Base-by-base conservation (phyloP, 2,113 vertebrate species). In the Brachypodius melanocephalos region DNA sequence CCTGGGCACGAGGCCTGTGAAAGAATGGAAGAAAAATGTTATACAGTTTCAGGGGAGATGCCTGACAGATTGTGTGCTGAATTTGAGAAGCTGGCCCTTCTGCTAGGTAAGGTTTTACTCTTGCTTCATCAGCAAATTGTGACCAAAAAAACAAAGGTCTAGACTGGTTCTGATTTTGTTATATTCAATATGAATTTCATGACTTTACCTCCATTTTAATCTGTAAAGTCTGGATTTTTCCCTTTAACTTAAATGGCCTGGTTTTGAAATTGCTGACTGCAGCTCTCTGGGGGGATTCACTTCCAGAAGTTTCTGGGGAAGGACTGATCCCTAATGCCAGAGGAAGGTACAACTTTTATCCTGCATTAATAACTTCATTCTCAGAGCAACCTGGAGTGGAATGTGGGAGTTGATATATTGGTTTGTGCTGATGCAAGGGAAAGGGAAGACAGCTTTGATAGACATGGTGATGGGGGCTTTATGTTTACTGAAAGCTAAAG, bases 251-350 rank as follows among this genome's bases (percentile, higher is more conserved):
- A 62, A 86, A 57, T 43, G 13, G 43, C 14, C 49, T 7, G 2
- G 5, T 76, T 95, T 91, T 66, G 43, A 85, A 93, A 85, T 54
- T 74, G 81, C 71, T 96, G 87, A 88, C 34, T 88, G 38, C 34
- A 76, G 31, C 29, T 79, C 12, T 62, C 67, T 34, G 26, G 26
- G 12, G 6, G 3, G 42, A 10, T 81, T 92, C 68, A 12, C 31
- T 85, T 78, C 22, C 74, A 91, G 73, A 86, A 73, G 42, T 32
- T 85, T 66, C 63, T 40, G 16, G 31, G 66, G 26, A 45, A 12
- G 48, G 49, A 59, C 43, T 21, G 32, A 34, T 29, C 54, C 59
- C 38, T 86, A 54, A 69, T 36, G 36, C 83, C 31, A 45, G 42
- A 59, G 61, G 29, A 72, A 86, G 24, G 36, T n/a, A 10, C 15